A percentile compares a stretch with the other conserved stretches of the same genome.
phyloP scores from a whole-genome alignment of 2,113 vertebrate species.

The Emydocephalus ijimae region DNA sequence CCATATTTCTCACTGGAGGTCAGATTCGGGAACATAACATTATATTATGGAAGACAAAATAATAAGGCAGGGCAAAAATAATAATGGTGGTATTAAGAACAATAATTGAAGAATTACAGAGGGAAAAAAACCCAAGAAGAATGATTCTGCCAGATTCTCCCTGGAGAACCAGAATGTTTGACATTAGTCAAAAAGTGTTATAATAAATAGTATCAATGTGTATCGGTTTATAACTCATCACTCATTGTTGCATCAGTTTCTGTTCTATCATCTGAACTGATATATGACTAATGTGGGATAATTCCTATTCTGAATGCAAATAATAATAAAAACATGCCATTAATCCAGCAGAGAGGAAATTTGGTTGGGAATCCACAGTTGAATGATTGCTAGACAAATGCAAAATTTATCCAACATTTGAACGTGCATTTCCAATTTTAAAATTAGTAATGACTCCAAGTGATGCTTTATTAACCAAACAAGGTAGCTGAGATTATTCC shows the following conservation, averaged over 20 bases:
- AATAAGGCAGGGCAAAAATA: conserved; percentile 11
- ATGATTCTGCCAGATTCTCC: not conserved
- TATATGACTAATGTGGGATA: not conserved
- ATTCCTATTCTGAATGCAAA: not conserved
- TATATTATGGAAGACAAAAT: conserved; percentile 31
- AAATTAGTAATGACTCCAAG: not conserved
- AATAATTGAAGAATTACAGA: conserved; percentile 22
- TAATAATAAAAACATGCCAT: not conserved
- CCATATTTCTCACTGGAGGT: conserved; percentile 34
- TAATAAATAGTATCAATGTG: not conserved
- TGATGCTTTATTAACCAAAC: not conserved
- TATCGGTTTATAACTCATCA: not conserved
- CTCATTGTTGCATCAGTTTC: not conserved
- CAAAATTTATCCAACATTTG: not conserved
- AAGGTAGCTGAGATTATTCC: not conserved
- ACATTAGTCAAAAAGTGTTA: conserved; percentile 9
- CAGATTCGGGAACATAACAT: conserved; percentile 19
- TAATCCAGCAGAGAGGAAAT: not conserved
- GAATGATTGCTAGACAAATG: not conserved
- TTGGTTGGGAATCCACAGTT: not conserved
- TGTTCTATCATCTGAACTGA: not conserved
- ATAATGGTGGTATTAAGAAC: conserved; percentile 12
- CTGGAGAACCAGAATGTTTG: conserved; percentile 10
- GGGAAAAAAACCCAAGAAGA: not conserved
- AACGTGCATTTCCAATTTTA: not conserved